Base-by-base conservation (phyloP, 2,797 vertebrate species). In the Silurus aristotelis region DNA sequence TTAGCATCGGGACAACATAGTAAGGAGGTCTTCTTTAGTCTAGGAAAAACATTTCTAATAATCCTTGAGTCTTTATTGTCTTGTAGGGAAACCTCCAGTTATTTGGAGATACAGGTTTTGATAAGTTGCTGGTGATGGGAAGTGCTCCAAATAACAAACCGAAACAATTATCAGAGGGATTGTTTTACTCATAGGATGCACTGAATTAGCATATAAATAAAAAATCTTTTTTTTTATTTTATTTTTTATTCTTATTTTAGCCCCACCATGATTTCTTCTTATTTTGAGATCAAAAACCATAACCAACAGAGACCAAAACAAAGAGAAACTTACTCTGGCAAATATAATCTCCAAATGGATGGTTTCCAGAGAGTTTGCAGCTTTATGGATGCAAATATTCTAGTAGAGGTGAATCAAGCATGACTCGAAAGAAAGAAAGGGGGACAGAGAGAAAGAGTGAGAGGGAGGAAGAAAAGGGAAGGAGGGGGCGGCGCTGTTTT, bases 161-260 rank as follows among this genome's bases (percentile, higher is more conserved):
- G 48, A 76, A 52, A 63, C 66, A 55, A 38, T 81, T 14, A 60
- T 86, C 84, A 78, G n/a, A 68, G 67, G 66, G 80, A 81, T 71
- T 83, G 66, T 86, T 70, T 38, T 72, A 61, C 76, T 67, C 58
- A 27, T 9, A 43, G 27, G 81, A 43, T 68, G 73, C 68, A 73
- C 25, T 67, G 73, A 43, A 89, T 90, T 89, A 90, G 80, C 87
- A 87, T 88, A 86, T 89, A 89, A 85, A 89, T 87, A 89, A 58
- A 31, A 58, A 27, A 6, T 43, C 27, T 43, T 17, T 31, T 0
- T 0, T 15, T 55, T 27, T 27, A 19, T 19, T 25, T 14, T 22
- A 19, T 12, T 8, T 22, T 3, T 27, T 55, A 61, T 78, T 61
- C 27, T 61, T 14, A 78, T 61, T 78, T 76, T 43, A 61, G 56